phyloP scores from a whole-genome alignment of 1,140 invertebrate species.

The Panagrolaimus sp. region DNA sequence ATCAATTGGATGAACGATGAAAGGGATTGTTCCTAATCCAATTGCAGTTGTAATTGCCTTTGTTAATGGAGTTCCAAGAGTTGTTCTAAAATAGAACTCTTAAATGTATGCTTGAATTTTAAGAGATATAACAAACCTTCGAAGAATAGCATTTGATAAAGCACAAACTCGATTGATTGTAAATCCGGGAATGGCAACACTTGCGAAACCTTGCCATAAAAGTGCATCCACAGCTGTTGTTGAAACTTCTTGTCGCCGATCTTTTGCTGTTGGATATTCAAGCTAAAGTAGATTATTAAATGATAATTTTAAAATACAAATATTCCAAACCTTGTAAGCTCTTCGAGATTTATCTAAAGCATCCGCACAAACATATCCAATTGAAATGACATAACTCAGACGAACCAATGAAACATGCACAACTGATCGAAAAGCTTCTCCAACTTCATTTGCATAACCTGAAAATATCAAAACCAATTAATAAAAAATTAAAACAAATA shows the following conservation, averaged over 20 bases:
- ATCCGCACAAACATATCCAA: constrained; percentile 79
- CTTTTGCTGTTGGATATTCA: constrained; percentile 35
- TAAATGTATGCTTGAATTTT: constrained; percentile 18
- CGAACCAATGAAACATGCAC: constrained; percentile 72
- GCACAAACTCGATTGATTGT: constrained; percentile 79
- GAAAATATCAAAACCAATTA: constrained; percentile 53
- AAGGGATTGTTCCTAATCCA: constrained; percentile 77
- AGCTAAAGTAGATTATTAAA: constrained; percentile 49
- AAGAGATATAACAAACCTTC: constrained; percentile 57
- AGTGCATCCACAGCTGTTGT: constrained; percentile 74
- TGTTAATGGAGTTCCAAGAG: constrained; percentile 62
- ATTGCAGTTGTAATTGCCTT: constrained; percentile 72
- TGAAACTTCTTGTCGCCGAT: constrained; percentile 44
- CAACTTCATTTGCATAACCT: constrained; percentile 93
- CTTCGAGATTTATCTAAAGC: constrained; percentile 74
- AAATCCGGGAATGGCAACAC: constrained; percentile 81
- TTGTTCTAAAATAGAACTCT: constrained; percentile 48
- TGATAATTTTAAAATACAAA: neutral
- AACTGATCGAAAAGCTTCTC: constrained; percentile 79
- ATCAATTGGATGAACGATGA: constrained; percentile 89
- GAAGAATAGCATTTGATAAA: constrained; percentile 65
- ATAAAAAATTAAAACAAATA: constrained; percentile 18
- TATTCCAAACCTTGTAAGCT: constrained; percentile 67
- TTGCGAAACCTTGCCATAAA: constrained; percentile 85
- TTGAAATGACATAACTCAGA: constrained; percentile 74